Evolutionary conservation across 1,140 invertebrate genomes (phyloP).

Genomic region (Halictus rubicundus): DNA sequence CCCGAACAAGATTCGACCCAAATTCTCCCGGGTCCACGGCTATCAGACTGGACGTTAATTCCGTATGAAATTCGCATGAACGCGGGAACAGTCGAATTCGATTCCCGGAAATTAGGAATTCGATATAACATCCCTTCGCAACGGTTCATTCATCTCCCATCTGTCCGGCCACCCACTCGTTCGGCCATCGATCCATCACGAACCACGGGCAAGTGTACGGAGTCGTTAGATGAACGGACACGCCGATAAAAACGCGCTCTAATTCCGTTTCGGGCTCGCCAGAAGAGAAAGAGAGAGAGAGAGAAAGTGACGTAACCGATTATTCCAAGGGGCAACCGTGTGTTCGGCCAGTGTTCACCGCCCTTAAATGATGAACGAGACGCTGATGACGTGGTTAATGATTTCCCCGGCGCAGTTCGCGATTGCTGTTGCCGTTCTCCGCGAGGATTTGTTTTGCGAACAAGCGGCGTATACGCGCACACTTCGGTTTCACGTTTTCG

Average conservation of each 20-base stretch:
- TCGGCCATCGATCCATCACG: slow-evolving; percentile 46
- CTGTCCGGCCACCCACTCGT: slow-evolving; percentile 27
- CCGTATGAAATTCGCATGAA: no score
- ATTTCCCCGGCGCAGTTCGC: not conserved
- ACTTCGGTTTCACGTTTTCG: not conserved
- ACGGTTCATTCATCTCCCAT: slow-evolving; percentile 44
- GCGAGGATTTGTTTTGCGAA: no score
- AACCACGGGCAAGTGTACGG: slow-evolving; percentile 8
- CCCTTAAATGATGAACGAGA: not conserved
- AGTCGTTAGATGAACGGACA: not conserved
- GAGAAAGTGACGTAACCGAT: not conserved
- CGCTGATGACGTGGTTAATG: not conserved
- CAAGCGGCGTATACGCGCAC: no score
- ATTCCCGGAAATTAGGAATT: no score
- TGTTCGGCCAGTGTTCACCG: no score
- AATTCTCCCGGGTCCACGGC: no score
- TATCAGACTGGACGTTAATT: no score
- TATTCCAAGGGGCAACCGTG: not conserved
- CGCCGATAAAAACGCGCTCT: not conserved
- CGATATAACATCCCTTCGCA: slow-evolving; percentile 5
- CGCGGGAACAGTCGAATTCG: no score
- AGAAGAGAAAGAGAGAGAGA: no score
- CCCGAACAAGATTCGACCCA: no score
- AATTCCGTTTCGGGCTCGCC: slow-evolving; percentile 4
- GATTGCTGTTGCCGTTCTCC: no score